Evolutionary conservation across 1,140 invertebrate genomes (phyloP).

Genomic region (Proctacanthus coquilletti): DNA sequence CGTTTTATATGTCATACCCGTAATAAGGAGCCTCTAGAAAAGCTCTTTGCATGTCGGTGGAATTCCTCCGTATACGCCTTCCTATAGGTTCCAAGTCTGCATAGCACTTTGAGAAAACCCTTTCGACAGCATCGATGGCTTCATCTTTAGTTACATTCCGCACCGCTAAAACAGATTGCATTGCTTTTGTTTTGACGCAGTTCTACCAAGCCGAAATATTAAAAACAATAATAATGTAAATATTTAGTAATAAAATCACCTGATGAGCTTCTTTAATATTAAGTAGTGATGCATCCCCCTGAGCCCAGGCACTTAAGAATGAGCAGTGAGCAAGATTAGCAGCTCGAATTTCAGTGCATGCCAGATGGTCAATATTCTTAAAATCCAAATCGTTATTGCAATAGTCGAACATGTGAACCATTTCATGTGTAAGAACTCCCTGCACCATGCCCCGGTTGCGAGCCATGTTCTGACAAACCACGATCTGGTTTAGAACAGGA

Average conservation of each 20-base stretch:
- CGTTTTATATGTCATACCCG: constrained; percentile 57
- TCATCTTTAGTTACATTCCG: constrained; percentile 54
- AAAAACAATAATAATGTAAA: constrained; percentile 6
- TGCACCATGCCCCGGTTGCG: constrained; percentile 47
- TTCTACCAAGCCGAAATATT: constrained; percentile 38
- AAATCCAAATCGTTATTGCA: constrained; percentile 81
- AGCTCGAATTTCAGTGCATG: constrained; percentile 86
- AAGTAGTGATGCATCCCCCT: constrained; percentile 59
- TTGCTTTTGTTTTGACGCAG: constrained; percentile 81
- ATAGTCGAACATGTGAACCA: constrained; percentile 95
- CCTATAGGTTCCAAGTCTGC: constrained; percentile 87
- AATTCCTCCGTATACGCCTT: constrained; percentile 60
- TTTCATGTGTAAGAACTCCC: constrained; percentile 74
- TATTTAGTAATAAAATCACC: constrained; percentile 26
- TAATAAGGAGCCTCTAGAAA: constrained; percentile 61
- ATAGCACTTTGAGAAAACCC: constrained; percentile 86
- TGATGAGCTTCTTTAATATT: constrained; percentile 57
- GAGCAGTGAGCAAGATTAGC: constrained; percentile 87
- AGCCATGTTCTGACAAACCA: constrained; percentile 80
- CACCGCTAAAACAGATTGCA: constrained; percentile 65
- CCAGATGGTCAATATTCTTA: constrained; percentile 80
- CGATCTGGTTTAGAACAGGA: constrained; percentile 51
- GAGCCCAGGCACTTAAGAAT: constrained; percentile 58
- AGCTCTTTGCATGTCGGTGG: constrained; percentile 56
- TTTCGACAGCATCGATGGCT: constrained; percentile 61